phyloP scores from a whole-genome alignment of 2,888 invertebrate species.

The Sympetrum striolatum region DNA sequence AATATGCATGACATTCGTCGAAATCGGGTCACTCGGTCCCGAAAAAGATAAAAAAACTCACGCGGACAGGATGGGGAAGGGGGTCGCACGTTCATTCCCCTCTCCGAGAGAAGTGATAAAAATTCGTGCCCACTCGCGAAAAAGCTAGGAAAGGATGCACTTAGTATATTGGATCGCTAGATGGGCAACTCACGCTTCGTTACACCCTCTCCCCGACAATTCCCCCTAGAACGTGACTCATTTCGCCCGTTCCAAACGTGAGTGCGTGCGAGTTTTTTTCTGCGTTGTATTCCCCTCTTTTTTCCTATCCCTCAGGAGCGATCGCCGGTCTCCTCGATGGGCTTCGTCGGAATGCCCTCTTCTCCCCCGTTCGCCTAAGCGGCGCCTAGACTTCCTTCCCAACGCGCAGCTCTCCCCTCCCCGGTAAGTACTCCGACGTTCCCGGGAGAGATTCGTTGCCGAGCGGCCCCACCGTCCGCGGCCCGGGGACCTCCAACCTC shows the following conservation, averaged over 20 bases:
- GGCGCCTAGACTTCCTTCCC: not conserved
- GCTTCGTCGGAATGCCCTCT: not conserved
- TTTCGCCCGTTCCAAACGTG: not conserved
- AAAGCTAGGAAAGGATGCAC: not conserved
- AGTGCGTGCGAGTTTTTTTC: not conserved
- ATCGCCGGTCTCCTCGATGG: not conserved
- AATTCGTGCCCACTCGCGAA: not conserved
- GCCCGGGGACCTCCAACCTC: no score
- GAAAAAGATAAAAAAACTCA: not conserved
- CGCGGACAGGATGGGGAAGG: not conserved
- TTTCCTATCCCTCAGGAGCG: not conserved
- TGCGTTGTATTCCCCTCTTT: not conserved
- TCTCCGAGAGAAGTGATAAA: not conserved
- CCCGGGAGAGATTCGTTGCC: no score
- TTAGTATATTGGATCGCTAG: not conserved
- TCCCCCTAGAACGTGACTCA: conserved; percentile 1
- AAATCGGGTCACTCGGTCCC: not conserved
- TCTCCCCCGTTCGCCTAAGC: not conserved
- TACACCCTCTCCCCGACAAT: not conserved
- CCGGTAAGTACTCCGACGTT: no score
- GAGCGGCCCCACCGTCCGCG: no score
- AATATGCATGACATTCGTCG: not conserved
- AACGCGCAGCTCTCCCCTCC: no score
- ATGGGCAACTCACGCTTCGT: not conserved
- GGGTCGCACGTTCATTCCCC: not conserved